A percentile compares a stretch with the other conserved stretches of the same genome.
Evolutionary conservation across 2,888 invertebrate genomes (phyloP).

Genomic region (Prosopocoilus inquinatus): DNA sequence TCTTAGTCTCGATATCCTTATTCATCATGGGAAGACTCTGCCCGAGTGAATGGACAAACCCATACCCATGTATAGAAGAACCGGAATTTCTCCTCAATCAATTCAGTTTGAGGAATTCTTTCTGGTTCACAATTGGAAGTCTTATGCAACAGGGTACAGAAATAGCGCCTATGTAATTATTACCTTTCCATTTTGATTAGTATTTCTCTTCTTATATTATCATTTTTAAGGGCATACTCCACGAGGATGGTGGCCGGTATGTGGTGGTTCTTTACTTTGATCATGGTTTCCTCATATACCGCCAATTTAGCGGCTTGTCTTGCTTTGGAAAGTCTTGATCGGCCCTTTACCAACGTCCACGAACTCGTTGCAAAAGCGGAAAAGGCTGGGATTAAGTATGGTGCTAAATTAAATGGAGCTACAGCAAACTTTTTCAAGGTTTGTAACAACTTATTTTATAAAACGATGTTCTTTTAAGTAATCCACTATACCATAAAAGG

Average conservation of each 20-base stretch:
- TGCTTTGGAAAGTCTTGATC: constrained; percentile 73
- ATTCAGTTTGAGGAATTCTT: constrained; percentile 60
- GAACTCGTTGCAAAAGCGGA: constrained; percentile 76
- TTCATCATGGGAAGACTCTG: constrained; percentile 61
- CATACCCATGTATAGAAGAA: constrained; percentile 61
- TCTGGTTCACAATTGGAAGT: constrained; percentile 67
- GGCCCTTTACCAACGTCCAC: constrained; percentile 73
- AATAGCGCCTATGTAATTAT: constrained; percentile 64
- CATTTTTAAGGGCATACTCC: constrained; percentile 70
- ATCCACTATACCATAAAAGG: too few relatives aligned
- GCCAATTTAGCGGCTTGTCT: constrained; percentile 90
- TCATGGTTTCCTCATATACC: constrained; percentile 85
- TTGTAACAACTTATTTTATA: constrained; percentile 29
- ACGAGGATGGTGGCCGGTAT: constrained; percentile 85
- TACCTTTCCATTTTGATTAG: background rate
- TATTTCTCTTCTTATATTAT: background rate
- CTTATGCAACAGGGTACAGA: constrained; percentile 66
- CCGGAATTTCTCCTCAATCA: constrained; percentile 63
- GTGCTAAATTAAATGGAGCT: constrained; percentile 81
- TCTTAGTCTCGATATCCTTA: constrained; percentile 63
- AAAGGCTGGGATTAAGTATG: constrained; percentile 82
- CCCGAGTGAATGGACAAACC: constrained; percentile 67
- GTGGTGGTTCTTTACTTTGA: constrained; percentile 90
- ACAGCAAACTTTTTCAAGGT: constrained; percentile 89
- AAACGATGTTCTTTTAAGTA: too few relatives aligned